phyloP scores from a whole-genome alignment of 2,888 invertebrate genomes.

The Acholoe squamosa region DNA sequence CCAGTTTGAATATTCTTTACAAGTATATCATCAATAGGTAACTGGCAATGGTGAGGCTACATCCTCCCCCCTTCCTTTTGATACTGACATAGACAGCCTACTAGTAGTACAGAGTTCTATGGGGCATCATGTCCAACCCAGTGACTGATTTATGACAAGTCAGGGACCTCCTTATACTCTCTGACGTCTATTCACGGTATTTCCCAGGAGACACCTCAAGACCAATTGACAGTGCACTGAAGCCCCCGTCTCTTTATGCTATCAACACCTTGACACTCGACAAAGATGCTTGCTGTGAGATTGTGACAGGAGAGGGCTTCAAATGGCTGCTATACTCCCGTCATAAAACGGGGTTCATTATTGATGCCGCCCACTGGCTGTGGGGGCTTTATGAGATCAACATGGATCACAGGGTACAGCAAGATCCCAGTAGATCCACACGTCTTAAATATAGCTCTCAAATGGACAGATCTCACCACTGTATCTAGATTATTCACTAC shows the following conservation, averaged over 20 bases:
- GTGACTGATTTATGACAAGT: constrained; percentile 21
- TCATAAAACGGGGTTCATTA: constrained; percentile 11
- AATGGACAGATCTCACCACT: too few relatives aligned
- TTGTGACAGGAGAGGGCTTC: not conserved
- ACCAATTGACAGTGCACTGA: not conserved
- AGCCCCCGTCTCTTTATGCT: not conserved
- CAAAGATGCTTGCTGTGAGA: constrained; percentile 8
- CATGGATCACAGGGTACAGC: not conserved
- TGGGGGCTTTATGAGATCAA: not conserved
- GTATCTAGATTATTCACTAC: too few relatives aligned
- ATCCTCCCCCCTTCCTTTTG: not conserved
- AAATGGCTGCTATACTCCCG: not conserved
- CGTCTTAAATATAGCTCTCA: too few relatives aligned
- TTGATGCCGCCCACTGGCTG: not conserved
- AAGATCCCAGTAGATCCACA: too few relatives aligned
- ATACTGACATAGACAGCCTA: not conserved
- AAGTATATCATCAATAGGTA: not conserved
- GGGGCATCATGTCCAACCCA: not conserved
- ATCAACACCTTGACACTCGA: not conserved
- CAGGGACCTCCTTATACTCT: not conserved
- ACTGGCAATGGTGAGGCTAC: not conserved
- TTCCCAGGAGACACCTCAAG: not conserved
- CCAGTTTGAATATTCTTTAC: too few relatives aligned
- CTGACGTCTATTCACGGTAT: not conserved
- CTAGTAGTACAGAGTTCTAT: not conserved